phyloP scores from a whole-genome alignment of 2,797 vertebrate genomes.

The Rhynchonycteris naso region DNA sequence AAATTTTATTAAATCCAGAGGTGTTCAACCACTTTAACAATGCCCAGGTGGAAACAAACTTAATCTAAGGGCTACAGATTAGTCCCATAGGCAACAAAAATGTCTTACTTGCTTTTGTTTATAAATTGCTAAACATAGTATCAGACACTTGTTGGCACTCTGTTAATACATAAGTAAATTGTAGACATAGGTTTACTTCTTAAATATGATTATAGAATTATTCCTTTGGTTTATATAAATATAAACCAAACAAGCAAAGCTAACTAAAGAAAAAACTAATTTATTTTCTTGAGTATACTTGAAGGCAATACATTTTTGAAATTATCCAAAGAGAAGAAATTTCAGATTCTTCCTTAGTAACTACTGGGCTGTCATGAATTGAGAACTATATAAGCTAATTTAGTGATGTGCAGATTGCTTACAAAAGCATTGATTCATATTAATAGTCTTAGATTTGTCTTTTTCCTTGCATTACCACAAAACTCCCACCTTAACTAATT shows the following conservation, averaged over 20 bases:
- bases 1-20: not conserved
- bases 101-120: not conserved
- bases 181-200: not conserved
- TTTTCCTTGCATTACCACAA: not conserved
- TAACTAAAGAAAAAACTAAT: not conserved
- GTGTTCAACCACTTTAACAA: not conserved
- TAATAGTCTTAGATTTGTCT: not conserved
- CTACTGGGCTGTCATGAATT: not conserved
- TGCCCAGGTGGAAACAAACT: not conserved
- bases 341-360: not conserved
- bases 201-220: not conserved
- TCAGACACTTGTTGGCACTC: not conserved
- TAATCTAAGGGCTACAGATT: not conserved
- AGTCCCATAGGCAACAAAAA: not conserved
- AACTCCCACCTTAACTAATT: not conserved
- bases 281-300: not conserved
- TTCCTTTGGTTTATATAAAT: not conserved
- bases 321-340: slow-evolving; percentile 4
- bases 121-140: not conserved
- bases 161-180: not conserved
- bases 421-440: not conserved
- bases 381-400: not conserved
- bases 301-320: slow-evolving; percentile 31
- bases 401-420: not conserved
- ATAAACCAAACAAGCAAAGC: not conserved